These are phyloP conservation scores for Platichthys flesus DNA, from an alignment of 2,113 vertebrate species.

Conservation along the genomic window DNA sequence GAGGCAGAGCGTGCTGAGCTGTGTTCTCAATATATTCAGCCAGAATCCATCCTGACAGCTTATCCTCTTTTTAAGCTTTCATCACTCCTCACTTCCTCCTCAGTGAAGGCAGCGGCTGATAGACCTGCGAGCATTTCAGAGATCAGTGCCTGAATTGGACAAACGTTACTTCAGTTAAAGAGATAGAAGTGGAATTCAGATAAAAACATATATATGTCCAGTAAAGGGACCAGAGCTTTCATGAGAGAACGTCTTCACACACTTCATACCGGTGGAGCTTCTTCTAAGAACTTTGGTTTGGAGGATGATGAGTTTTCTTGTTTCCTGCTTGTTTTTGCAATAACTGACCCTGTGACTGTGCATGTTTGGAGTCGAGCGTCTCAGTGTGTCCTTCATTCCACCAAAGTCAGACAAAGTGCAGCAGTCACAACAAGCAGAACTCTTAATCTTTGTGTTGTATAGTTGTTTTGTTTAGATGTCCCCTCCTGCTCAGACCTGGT, in stretches of 20 bases:
- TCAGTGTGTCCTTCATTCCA: neutral
- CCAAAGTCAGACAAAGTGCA: neutral
- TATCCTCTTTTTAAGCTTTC: conserved; percentile 37
- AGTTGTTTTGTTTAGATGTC: neutral
- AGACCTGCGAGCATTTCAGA: conserved; percentile 22
- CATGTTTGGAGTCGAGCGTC: neutral
- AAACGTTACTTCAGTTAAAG: conserved; percentile 28
- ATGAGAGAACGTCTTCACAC: neutral
- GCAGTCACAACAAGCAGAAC: neutral
- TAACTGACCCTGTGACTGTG: neutral
- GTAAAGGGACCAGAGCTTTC: neutral
- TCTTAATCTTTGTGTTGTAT: neutral
- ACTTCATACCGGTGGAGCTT: neutral
- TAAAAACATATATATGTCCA: neutral
- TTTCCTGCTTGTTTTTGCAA: neutral
- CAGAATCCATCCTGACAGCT: conserved; percentile 30
- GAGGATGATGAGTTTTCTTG: neutral
- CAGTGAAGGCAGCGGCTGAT: conserved; percentile 2
- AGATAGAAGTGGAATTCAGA: conserved; percentile 27
- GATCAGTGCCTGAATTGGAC: conserved; percentile 33
- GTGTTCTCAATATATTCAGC: conserved; percentile 28
- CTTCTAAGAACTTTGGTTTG: neutral
- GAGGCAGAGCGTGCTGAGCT: neutral
- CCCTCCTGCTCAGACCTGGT: conserved; percentile 24
- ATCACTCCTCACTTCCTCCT: conserved; percentile 16